Evolutionary conservation across 2,888 invertebrate species (phyloP).

Genomic region (Hydroisotoma schaefferi): DNA sequence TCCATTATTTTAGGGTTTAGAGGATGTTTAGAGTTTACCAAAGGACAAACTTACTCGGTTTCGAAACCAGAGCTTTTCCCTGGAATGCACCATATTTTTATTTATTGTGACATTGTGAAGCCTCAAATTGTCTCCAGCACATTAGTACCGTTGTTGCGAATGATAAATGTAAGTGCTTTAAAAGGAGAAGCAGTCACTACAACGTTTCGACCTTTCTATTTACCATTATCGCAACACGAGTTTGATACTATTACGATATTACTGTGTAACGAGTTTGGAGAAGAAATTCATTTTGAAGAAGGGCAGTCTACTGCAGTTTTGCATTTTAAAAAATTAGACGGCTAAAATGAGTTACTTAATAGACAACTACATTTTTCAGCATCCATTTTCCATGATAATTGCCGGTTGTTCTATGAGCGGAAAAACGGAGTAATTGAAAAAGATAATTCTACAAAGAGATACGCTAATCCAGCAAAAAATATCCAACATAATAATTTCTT

Average conservation of each 20-base stretch:
- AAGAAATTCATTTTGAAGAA: constrained; percentile 5
- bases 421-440: constrained; percentile 8
- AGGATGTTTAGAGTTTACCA: neutral
- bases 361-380: neutral
- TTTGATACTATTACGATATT: constrained; percentile 6
- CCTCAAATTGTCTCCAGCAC: constrained; percentile 1
- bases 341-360: no score
- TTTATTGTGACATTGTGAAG: constrained; percentile 13
- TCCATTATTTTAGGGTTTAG: neutral
- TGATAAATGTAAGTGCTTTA: constrained; percentile 6
- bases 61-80: neutral
- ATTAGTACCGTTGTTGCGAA: constrained; percentile 10
- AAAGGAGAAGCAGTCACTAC: neutral
- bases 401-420: constrained; percentile 5
- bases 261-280: constrained; percentile 16
- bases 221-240: neutral
- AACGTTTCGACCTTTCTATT: constrained; percentile 1
- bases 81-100: constrained; percentile 14
- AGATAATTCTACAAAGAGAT: neutral
- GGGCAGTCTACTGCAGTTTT: constrained; percentile 5
- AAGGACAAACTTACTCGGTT: neutral
- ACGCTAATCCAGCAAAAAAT: neutral
- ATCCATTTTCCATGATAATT: constrained; percentile 1
- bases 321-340: constrained; percentile 2
- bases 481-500: constrained; percentile 10